These are phyloP conservation scores for Acrobasis suavella DNA, from an alignment of 2,888 invertebrate species.

Conservation along the genomic window DNA sequence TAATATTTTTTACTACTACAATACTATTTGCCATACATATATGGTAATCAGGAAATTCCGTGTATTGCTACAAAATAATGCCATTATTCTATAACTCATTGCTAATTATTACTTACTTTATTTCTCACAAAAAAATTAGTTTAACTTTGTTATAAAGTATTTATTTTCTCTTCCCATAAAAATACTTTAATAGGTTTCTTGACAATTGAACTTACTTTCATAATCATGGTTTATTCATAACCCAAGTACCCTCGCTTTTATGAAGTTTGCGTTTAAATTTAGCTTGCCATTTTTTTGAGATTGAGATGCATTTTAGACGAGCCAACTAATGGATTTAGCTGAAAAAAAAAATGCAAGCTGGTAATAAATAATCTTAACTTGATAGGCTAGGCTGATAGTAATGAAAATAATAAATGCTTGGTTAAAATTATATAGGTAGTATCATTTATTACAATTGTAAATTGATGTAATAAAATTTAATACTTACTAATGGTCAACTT, in stretches of 20 bases:
- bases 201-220: neutral
- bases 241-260: conserved; percentile 33
- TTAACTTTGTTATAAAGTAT: no score
- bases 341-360: conserved; percentile 1
- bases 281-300: conserved; percentile 11
- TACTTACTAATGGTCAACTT: no score
- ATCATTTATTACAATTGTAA: conserved; percentile 57
- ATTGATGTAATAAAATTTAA: conserved; percentile 50
- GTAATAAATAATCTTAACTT: neutral
- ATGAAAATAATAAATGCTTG: conserved; percentile 46
- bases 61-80: neutral
- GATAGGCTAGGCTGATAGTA: neutral
- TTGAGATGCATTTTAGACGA: neutral
- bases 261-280: conserved; percentile 20
- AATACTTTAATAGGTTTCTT: no score
- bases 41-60: neutral
- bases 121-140: neutral
- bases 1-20: conserved; percentile 31
- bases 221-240: neutral
- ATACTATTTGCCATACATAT: neutral
- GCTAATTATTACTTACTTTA: neutral
- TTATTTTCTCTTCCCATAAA: no score
- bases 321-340: neutral
- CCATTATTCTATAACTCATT: neutral
- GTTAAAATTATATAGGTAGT: conserved; percentile 49